Evolutionary conservation across 2,797 vertebrate genomes (phyloP), one percentile per base, ranked within the genome.

Genomic region (Poecilia picta): DNA sequence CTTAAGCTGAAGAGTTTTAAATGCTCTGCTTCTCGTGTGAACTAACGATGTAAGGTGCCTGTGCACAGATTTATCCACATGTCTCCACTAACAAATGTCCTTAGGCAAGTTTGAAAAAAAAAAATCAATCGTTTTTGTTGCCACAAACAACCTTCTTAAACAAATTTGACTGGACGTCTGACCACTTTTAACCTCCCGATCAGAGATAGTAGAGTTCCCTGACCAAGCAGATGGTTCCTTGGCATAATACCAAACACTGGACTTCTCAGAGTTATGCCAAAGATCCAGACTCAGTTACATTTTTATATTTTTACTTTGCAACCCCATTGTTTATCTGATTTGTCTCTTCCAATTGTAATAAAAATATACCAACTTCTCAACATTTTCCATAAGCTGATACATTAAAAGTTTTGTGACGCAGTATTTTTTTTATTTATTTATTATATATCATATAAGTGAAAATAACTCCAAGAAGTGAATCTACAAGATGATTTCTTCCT

Each of bases 351-450:
- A 23, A 45, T 39, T 76, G 39, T 39, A 70, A 39, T n/a, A 20
- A 41, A 41, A 77, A 39, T 12, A 75, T 5, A 59, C 25, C 46
- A 84, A 64, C 18, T 20, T 59, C 73, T 49, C 7, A n/a, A 66
- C 62, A 66, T 66, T 23, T 66, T 36, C 16, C 62, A 70, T 11
- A 45, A 89, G 64, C 39, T 13, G 1, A 90, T 84, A 76, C 82
- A 89, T 83, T 31, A 2, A 59, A 28, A 12, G 16, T 59, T 15
- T 31, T 62, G 45, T 25, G 16, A 71, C 2, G 13, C 5, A 39
- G 41, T 47, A 64, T 8, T 39, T 16, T 7, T 31, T n/a, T 46
- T 15, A 15, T 4, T 49, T 5, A 1, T 41, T 73, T 3, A 8
- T 10, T 62, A 4, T 23, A 47, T 49, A 11, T 28, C 10, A 18